Base-by-base conservation (phyloP, 2,797 vertebrate species). In the Podargus strigoides region DNA sequence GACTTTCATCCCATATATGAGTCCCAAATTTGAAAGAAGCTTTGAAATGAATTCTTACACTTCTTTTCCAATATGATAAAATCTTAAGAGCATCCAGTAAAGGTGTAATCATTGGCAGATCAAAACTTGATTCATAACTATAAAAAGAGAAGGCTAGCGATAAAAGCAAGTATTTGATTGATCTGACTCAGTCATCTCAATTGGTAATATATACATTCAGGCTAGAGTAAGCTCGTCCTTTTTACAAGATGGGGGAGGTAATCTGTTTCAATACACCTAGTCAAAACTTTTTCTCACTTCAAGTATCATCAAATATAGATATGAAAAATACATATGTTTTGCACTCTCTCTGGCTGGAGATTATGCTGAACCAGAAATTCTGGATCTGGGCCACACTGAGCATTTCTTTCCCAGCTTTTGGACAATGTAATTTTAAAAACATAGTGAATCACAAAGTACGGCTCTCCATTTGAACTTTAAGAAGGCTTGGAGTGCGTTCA, bases 371-470 rank as follows among this genome's bases (percentile, higher is more conserved):
- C 64, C 32, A 84, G 50, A 80, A 85, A 82, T 46, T 80, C 58
- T 95, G 92, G 86, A 93, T 59, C 15, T 91, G 30, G 47, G 63
- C 91, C 82, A 75, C 20, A 24, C 2, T 59, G 52, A 95, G 74
- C 26, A 34, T 86, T 96, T 69, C 62, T 90, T 83, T 92, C 76
- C 60, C 58, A 77, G 87, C 22, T 89, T 93, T 93, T 80, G 78
- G 75, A 87, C 68, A 85, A 83, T 68, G 60, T 68, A 0, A 74
- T 68, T 89, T 88, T 69, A 66, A 91, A 94, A 94, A 75, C 39
- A 72, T 9, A 82, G 55, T 95, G 85, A 95, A 95, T 96, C 87
- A 89, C 62, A 32, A 94, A 92, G 19, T 42, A 84, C 55, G 50
- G 36, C 46, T 86, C 66, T 93, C 58, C 39, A 81, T 52, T 85